phyloP scores from a whole-genome alignment of 2,113 vertebrate species.

The Anarrhichthys ocellatus region DNA sequence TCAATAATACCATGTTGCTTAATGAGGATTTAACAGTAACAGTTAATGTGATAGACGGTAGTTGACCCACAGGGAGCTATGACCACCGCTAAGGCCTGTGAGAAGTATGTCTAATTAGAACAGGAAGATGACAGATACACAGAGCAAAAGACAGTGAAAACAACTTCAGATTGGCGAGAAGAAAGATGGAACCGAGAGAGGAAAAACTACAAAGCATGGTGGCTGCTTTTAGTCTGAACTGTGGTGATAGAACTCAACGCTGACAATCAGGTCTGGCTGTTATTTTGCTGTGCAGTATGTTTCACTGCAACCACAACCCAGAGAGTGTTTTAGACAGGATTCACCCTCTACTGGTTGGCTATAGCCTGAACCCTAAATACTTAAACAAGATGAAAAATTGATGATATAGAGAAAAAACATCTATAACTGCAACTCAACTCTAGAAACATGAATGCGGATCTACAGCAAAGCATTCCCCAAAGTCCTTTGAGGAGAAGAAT shows the following conservation, averaged over 20 bases:
- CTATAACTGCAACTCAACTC: neutral
- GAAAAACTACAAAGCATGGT: neutral
- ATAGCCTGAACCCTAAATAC: neutral
- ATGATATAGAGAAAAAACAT: neutral
- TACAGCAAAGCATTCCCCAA: neutral
- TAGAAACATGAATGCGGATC: neutral
- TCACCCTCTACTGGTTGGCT: neutral
- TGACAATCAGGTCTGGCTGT: neutral
- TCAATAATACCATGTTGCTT: neutral
- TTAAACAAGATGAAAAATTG: neutral
- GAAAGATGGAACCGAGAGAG: neutral
- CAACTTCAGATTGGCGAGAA: neutral
- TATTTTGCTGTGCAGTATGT: neutral
- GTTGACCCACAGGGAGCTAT: neutral
- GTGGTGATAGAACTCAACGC: neutral
- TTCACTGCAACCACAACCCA: neutral
- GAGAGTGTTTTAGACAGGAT: neutral
- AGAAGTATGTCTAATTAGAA: neutral
- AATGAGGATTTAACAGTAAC: slow-evolving; percentile 1
- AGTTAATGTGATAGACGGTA: neutral
- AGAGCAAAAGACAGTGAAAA: neutral
- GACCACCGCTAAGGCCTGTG: neutral
- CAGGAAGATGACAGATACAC: neutral
- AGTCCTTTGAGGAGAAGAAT: neutral
- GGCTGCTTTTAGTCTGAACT: neutral